Evolutionary conservation across 2,113 vertebrate genomes (phyloP).

Genomic region (Atrichornis clamosus): DNA sequence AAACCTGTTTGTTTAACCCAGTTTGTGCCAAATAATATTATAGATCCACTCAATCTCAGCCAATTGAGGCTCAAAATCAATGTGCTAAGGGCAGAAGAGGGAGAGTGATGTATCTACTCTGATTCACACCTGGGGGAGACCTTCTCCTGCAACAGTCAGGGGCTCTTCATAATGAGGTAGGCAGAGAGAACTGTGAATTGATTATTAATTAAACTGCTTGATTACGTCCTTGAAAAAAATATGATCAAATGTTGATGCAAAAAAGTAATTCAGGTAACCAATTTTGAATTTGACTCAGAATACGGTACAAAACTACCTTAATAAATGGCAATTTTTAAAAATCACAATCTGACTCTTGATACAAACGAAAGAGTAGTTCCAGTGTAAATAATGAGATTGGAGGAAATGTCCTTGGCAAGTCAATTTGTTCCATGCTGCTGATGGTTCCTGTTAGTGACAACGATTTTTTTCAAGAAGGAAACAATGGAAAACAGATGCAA

Average conservation of each 20-base stretch:
- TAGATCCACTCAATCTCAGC: not conserved
- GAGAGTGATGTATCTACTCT: not conserved
- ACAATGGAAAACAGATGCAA: constrained; percentile 72
- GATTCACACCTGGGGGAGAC: not conserved
- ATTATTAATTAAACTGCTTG: not conserved
- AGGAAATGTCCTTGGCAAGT: constrained; percentile 64
- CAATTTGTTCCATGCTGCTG: constrained; percentile 39
- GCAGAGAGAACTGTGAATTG: not conserved
- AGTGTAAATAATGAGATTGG: constrained; percentile 24
- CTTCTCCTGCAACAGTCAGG: not conserved
- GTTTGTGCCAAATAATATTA: not conserved
- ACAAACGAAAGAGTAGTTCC: not conserved
- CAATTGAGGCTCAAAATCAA: not conserved
- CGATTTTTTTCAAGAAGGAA: constrained; percentile 51
- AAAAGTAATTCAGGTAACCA: not conserved
- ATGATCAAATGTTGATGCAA: not conserved
- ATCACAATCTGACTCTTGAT: not conserved
- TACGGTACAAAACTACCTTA: not conserved
- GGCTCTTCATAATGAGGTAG: not conserved
- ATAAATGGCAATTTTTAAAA: not conserved
- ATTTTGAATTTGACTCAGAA: not conserved
- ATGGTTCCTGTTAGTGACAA: constrained; percentile 55
- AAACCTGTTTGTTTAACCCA: not conserved
- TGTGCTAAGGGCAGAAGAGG: not conserved
- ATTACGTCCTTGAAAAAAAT: not conserved